Percentiles rank a stretch among this genome's conserved stretches.
Evolutionary conservation across 1,140 invertebrate species (phyloP).

Genomic region (Cylas formicarius): DNA sequence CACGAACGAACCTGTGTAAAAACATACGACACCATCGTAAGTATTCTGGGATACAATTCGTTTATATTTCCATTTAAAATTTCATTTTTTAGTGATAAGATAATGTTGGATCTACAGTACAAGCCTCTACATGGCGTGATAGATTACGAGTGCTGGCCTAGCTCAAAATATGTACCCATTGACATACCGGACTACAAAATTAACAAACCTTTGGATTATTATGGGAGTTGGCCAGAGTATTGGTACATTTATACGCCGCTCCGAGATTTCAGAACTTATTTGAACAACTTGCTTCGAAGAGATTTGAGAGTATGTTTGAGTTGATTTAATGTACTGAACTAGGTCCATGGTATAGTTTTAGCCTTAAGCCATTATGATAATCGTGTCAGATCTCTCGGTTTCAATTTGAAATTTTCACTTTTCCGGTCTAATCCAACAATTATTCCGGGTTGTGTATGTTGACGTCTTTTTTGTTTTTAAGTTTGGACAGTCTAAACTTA

Average conservation of each 20-base stretch:
- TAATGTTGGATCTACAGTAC: slow-evolving; percentile 25
- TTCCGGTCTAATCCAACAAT: too few species aligned
- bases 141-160: slow-evolving; percentile 21
- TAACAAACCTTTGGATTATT: slow-evolving; percentile 24
- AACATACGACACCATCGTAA: too few species aligned
- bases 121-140: slow-evolving; percentile 18
- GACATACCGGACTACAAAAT: slow-evolving; percentile 26
- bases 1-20: too few species aligned
- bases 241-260: slow-evolving; percentile 20
- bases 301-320: slow-evolving; percentile 18
- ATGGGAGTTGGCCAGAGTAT: slow-evolving; percentile 21
- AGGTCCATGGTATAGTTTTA: too few species aligned
- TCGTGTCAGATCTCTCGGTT: too few species aligned
- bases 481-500: too few species aligned
- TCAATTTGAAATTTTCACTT: too few species aligned
- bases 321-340: not conserved
- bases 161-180: slow-evolving; percentile 22
- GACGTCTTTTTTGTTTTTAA: too few species aligned
- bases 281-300: slow-evolving; percentile 25
- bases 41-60: slow-evolving; percentile 4
- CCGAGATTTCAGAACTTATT: slow-evolving; percentile 18
- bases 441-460: too few species aligned
- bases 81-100: slow-evolving; percentile 7
- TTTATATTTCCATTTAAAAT: slow-evolving; percentile 2
- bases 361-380: too few species aligned